phyloP scores from a whole-genome alignment of 2,888 invertebrate species.

The Ctena decussata region DNA sequence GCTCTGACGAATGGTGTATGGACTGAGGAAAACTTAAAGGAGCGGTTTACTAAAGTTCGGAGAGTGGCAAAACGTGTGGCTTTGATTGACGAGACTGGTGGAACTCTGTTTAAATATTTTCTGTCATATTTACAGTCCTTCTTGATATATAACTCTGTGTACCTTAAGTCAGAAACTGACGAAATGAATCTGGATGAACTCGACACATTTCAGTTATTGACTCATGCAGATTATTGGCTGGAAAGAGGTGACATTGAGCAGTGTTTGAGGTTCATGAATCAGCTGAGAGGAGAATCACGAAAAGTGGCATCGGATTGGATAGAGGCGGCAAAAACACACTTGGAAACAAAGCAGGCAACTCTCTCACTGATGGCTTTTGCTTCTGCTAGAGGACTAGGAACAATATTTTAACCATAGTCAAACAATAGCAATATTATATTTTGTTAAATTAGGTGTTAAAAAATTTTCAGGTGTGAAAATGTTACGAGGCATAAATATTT shows the following conservation, averaged over 20 bases:
- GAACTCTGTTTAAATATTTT: slow-evolving; percentile 91
- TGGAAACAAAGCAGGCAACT: slow-evolving; percentile 97
- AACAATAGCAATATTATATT: neutral
- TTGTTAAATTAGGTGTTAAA: neutral
- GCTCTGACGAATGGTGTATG: slow-evolving; percentile 94
- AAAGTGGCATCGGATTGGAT: slow-evolving; percentile 95
- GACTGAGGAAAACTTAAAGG: slow-evolving; percentile 94
- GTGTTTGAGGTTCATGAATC: slow-evolving; percentile 94
- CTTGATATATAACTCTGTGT: slow-evolving; percentile 89
- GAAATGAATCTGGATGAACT: slow-evolving; percentile 19
- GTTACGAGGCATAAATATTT: too few species aligned
- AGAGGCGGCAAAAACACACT: slow-evolving; percentile 92
- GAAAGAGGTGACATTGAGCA: slow-evolving; percentile 95
- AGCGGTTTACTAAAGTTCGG: slow-evolving; percentile 90
- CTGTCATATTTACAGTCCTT: slow-evolving; percentile 96
- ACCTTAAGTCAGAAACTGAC: slow-evolving; percentile 86
- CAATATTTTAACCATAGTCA: slow-evolving; percentile 74
- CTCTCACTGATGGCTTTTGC: slow-evolving; percentile 93
- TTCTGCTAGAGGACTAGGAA: slow-evolving; percentile 84
- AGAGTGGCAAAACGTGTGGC: slow-evolving; percentile 94
- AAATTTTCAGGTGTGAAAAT: too few species aligned
- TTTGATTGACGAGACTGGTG: slow-evolving; percentile 95
- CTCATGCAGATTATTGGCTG: slow-evolving; percentile 94
- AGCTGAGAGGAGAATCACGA: slow-evolving; percentile 95
- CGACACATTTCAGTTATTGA: slow-evolving; percentile 95